These are phyloP conservation scores for Argyresthia albistria DNA, from an alignment of 2,888 invertebrate species.

Conservation along the genomic window DNA sequence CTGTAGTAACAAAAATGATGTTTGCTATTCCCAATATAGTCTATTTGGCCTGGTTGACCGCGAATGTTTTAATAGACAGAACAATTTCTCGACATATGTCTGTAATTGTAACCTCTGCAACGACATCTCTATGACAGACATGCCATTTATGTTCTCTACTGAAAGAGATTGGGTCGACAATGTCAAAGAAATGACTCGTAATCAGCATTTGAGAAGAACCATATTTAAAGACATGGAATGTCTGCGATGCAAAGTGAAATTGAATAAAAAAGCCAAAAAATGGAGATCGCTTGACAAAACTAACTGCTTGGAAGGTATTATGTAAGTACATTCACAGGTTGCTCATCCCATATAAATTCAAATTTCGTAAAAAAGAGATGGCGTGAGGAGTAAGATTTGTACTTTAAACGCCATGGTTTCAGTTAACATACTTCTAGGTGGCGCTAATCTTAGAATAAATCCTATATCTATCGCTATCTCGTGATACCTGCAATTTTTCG, in stretches of 20 bases:
- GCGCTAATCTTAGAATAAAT: no score
- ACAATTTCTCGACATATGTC: slow-evolving; percentile 39
- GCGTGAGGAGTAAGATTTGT: no score
- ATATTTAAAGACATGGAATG: slow-evolving; percentile 47
- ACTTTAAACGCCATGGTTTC: no score
- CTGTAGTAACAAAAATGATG: slow-evolving; percentile 34
- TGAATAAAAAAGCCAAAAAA: slow-evolving; percentile 18
- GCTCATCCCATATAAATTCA: no score
- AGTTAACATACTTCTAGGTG: no score
- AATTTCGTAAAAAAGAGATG: no score
- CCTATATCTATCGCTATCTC: no score
- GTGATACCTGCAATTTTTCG: no score
- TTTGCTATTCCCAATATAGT: slow-evolving; percentile 27
- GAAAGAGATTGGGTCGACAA: slow-evolving; percentile 44
- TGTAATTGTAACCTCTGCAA: slow-evolving; percentile 58
- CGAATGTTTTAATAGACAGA: slow-evolving; percentile 43
- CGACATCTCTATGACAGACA: slow-evolving; percentile 41
- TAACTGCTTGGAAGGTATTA: slow-evolving; percentile 44
- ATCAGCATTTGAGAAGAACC: slow-evolving; percentile 36
- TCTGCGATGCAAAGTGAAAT: slow-evolving; percentile 44
- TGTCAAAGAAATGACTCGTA: slow-evolving; percentile 41
- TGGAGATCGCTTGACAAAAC: slow-evolving; percentile 23
- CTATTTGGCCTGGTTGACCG: slow-evolving; percentile 52
- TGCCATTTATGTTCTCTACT: slow-evolving; percentile 40
- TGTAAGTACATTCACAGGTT: slow-evolving; percentile 33